phyloP scores from a whole-genome alignment of 2,888 invertebrate species.

The Napeogenes inachia region DNA sequence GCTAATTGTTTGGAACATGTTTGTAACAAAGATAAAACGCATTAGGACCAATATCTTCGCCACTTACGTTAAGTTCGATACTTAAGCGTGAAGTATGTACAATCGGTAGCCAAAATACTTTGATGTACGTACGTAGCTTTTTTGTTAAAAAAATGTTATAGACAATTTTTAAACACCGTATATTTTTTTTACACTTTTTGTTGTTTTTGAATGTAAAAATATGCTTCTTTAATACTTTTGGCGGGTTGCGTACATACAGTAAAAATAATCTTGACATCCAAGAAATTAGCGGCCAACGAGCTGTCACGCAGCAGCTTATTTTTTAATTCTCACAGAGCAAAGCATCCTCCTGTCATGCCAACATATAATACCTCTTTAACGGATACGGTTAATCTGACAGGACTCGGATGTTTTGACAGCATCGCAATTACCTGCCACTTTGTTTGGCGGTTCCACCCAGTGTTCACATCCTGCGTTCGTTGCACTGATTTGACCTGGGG shows the following conservation, averaged over 20 bases:
- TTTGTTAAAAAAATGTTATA: neutral
- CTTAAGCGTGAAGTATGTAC: conserved; percentile 23
- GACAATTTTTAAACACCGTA: too few species aligned
- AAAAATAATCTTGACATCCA: conserved; percentile 9
- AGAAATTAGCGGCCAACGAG: conserved; percentile 25
- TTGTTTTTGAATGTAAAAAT: neutral
- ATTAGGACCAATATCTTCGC: conserved; percentile 33
- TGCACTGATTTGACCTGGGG: conserved; percentile 21
- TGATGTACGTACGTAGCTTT: neutral
- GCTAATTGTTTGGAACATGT: conserved; percentile 43
- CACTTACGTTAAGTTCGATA: conserved; percentile 37
- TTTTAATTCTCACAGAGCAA: conserved; percentile 37
- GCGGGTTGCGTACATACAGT: conserved; percentile 1
- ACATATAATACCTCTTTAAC: conserved; percentile 50
- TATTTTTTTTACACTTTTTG: neutral
- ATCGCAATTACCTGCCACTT: conserved; percentile 68
- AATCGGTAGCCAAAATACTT: conserved; percentile 11
- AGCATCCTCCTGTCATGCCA: conserved; percentile 52
- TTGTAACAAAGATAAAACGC: conserved; percentile 42
- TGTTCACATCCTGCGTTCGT: conserved; percentile 58
- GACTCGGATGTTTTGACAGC: conserved; percentile 61
- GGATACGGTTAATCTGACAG: conserved; percentile 35
- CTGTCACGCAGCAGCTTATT: conserved; percentile 35
- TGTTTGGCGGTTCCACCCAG: conserved; percentile 47
- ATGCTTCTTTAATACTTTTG: neutral